Conservation (phyloP, 1,140 invertebrate genomes). For the Drosophila trapezifrons region DNA sequence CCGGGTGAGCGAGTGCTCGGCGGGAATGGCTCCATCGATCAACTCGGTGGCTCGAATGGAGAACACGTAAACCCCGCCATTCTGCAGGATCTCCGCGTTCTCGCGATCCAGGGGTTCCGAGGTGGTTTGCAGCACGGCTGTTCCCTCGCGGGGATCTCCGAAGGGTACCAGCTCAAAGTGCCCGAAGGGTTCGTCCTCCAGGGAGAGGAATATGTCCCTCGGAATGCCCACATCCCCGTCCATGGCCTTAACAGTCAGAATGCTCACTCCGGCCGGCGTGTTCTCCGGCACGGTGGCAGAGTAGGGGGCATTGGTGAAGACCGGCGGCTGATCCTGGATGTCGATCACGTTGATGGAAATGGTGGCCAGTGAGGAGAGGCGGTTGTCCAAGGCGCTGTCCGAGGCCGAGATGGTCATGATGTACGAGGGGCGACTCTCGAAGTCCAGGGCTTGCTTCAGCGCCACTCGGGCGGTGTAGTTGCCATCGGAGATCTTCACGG, state of each 20-base stretch:
- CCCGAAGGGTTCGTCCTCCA: conserved; percentile 88
- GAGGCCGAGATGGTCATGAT: conserved; percentile 87
- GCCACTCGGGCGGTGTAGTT: conserved; percentile 89
- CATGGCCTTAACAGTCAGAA: conserved; percentile 89
- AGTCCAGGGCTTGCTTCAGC: conserved; percentile 88
- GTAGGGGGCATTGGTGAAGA: conserved; percentile 91
- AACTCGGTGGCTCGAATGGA: conserved; percentile 90
- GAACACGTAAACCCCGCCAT: conserved; percentile 92
- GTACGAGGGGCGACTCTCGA: conserved; percentile 90
- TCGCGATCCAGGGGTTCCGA: conserved; percentile 89
- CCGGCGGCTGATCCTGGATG: conserved; percentile 92
- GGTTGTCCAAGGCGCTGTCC: conserved; percentile 87
- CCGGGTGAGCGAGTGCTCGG: conserved; percentile 88
- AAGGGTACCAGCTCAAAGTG: conserved; percentile 88
- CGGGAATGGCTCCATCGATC: conserved; percentile 89
- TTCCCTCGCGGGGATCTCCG: conserved; percentile 85
- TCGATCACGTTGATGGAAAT: conserved; percentile 90
- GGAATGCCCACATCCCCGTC: conserved; percentile 92
- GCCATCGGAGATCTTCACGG: conserved; percentile 88
- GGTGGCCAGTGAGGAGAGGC: conserved; percentile 88
- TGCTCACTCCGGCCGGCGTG: conserved; percentile 86
- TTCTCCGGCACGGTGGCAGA: conserved; percentile 91
- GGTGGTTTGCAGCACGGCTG: conserved; percentile 87
- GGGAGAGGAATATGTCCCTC: conserved; percentile 87
- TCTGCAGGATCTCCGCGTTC: conserved; percentile 89